Percentiles rank a stretch among this genome's conserved stretches.
These are phyloP conservation scores for Neodiprion virginianus DNA, from an alignment of 1,140 invertebrate species.

Conservation along the genomic window DNA sequence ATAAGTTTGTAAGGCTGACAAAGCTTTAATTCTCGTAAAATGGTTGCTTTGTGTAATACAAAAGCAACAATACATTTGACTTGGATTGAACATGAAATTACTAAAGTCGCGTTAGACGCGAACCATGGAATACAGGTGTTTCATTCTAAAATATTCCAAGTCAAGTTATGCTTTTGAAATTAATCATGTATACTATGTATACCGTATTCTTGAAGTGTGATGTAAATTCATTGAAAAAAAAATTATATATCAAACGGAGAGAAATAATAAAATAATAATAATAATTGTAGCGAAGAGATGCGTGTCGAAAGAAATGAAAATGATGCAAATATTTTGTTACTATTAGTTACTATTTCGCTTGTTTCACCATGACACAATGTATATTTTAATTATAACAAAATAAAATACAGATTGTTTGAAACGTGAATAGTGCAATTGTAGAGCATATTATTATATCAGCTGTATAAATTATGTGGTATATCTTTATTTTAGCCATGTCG, in stretches of 20 bases:
- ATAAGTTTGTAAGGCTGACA: constrained; percentile 40
- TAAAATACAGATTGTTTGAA: constrained; percentile 45
- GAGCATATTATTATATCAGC: no score
- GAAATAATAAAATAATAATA: neutral
- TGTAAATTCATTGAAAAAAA: constrained; percentile 18
- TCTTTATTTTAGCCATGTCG: no score
- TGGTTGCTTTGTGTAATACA: constrained; percentile 40
- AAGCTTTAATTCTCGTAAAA: constrained; percentile 38
- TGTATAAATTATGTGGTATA: no score
- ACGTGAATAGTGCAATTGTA: neutral
- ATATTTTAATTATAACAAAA: constrained; percentile 64
- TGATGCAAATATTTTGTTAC: constrained; percentile 62
- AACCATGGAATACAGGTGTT: neutral
- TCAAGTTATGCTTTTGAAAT: constrained; percentile 54
- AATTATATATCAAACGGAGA: constrained; percentile 33
- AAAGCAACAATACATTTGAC: constrained; percentile 50
- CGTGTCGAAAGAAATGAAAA: constrained; percentile 40
- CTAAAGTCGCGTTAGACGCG: neutral
- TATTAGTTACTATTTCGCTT: constrained; percentile 61
- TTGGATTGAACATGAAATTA: constrained; percentile 30
- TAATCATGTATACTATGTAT: constrained; percentile 62
- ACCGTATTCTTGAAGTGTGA: constrained; percentile 53
- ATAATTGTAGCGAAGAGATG: constrained; percentile 1
- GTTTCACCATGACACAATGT: constrained; percentile 63
- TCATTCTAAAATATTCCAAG: constrained; percentile 41